Percentiles rank a stretch among this genome's conserved stretches.
These are phyloP conservation scores for Hydropsyche betteni DNA, from an alignment of 2,888 invertebrate species.

Conservation along the genomic window DNA sequence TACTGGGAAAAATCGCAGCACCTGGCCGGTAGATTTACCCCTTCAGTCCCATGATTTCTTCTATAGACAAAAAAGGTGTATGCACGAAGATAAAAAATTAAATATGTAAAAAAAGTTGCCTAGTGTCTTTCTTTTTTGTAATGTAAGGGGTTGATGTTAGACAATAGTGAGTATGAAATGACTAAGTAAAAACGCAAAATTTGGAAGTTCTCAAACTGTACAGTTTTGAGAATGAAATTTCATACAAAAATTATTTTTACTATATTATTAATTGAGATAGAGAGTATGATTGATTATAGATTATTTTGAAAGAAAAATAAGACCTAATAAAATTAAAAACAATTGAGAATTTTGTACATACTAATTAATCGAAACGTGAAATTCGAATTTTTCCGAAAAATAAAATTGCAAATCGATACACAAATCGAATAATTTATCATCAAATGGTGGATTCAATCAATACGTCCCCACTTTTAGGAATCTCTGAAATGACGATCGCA, in stretches of 20 bases:
- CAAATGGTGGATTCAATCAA: no score
- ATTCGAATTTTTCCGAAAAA: no score
- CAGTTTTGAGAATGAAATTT: background rate
- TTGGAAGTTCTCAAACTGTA: constrained; percentile 7
- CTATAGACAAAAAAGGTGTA: constrained; percentile 41
- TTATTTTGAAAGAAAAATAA: no score
- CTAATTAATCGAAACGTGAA: no score
- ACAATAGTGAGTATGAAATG: constrained; percentile 33
- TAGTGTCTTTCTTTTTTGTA: constrained; percentile 15
- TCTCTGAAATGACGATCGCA: background rate
- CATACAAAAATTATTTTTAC: background rate
- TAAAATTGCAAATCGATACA: no score
- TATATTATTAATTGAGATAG: no score
- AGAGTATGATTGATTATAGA: no score
- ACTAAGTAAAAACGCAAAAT: constrained; percentile 30
- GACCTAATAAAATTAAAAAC: no score
- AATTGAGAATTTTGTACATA: no score
- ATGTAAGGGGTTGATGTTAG: constrained; percentile 25
- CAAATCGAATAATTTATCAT: no score
- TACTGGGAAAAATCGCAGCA: constrained; percentile 34
- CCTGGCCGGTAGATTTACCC: constrained; percentile 22
- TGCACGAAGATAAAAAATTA: constrained; percentile 39
- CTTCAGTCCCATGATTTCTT: constrained; percentile 6
- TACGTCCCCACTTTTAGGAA: constrained; percentile 8
- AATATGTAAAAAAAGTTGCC: constrained; percentile 41